Evolutionary conservation across 2,113 vertebrate species (phyloP), one percentile per base, ranked within the genome.

Genomic region (Sinocyclocheilus anshuiensis): DNA sequence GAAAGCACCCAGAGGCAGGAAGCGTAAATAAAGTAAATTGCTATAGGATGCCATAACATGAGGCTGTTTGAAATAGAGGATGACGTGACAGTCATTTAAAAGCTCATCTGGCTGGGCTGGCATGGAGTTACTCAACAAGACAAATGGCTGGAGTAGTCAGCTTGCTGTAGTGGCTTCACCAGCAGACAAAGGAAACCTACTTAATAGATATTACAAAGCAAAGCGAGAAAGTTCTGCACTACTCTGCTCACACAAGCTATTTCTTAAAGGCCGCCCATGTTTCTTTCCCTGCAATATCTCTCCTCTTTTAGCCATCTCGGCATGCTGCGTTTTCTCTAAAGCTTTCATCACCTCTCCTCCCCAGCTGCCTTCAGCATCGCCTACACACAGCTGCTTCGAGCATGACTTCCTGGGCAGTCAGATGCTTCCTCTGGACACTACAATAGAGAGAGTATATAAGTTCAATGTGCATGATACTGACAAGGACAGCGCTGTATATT

Each of bases 21-120:
- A 65, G 69, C 76, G 77, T 88, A 89, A 91, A 92, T 90, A 90
- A 90, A 88, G 86, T 63, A 53, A 88, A 89, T 81, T 86, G 79
- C 90, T 88, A 90, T 81, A 89, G 84, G 83, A 81, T 89, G 89
- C 86, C 89, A 90, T 91, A 91, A 91, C 91, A 87, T 81, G 86
- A 74, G 87, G 84, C 89, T 84, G 87, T 90, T 89, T 91, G 90
- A 86, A 89, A 85, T 88, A 79, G 82, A 89, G 87, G 89, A 82
- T 89, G 89, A 91, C 90, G 87, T 92, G 91, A 87, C 88, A 82
- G 88, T 90, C 92, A 94, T 92, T 92, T 92, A 91, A 92, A 93
- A 92, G 91, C 92, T 91, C 90, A 90, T 90, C 88, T 90, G 87
- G 88, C 86, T 86, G 77, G 77, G 85, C 84, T 90, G 90, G 90